Conservation (phyloP, 2,797 vertebrate species). For the Tachyglossus aculeatus region DNA sequence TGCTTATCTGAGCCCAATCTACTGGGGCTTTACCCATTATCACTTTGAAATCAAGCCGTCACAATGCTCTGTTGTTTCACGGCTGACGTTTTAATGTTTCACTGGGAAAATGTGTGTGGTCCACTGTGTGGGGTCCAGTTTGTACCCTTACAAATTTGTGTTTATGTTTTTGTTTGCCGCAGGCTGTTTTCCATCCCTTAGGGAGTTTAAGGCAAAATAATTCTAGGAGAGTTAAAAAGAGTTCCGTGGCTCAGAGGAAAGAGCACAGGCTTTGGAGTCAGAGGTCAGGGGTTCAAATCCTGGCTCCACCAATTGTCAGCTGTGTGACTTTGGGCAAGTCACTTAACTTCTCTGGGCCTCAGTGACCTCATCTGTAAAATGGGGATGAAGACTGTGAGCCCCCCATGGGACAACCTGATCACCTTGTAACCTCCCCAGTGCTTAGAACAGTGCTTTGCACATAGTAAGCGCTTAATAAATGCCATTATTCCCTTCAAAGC, state of each 20-base stretch:
- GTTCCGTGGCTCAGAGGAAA: no score
- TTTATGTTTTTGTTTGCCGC: background rate
- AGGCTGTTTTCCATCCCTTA: background rate
- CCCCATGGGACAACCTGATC: no score
- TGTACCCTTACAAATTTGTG: background rate
- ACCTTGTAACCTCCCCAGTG: no score
- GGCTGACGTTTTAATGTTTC: background rate
- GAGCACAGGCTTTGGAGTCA: background rate
- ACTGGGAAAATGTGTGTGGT: background rate
- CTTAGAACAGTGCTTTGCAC: no score
- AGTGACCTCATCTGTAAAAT: no score
- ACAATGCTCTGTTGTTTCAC: background rate
- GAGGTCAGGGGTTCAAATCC: background rate
- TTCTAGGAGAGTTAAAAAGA: background rate
- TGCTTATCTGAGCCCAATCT: background rate
- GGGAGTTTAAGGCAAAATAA: background rate
- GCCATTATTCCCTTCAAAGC: no score
- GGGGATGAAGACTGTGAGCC: no score
- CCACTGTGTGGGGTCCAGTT: background rate
- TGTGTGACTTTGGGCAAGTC: no score
- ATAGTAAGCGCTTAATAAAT: no score
- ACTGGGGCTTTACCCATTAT: background rate
- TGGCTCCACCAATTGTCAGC: no score
- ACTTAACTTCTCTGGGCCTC: no score
- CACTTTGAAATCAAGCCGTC: background rate